Percentiles rank a stretch among this genome's conserved stretches.
Conservation (phyloP, 2,888 invertebrate genomes). For the Cosmorhoe ocellata region DNA sequence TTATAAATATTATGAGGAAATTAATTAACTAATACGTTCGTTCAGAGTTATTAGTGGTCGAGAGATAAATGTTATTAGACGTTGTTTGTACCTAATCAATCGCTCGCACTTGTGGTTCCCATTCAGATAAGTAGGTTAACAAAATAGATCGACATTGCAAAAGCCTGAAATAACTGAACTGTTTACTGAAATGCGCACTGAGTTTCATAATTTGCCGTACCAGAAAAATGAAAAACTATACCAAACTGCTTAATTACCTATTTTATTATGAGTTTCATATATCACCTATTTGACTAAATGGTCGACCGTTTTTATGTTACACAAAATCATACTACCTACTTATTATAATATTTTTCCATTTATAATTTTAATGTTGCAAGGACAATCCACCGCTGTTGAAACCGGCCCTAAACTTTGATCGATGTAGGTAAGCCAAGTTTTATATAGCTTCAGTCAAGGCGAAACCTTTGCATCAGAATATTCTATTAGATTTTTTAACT, state of each 20-base stretch:
- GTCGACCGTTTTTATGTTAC: constrained; percentile 25
- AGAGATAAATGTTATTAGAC: constrained; percentile 2
- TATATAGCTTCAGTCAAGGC: constrained; percentile 41
- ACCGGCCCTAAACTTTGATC: constrained; percentile 35
- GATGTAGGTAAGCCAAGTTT: constrained; percentile 31
- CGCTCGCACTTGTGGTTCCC: neutral
- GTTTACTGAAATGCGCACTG: too few species aligned
- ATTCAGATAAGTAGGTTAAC: neutral
- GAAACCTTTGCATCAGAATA: constrained; percentile 46
- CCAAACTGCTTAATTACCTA: neutral
- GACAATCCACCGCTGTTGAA: constrained; percentile 24
- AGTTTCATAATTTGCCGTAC: too few species aligned
- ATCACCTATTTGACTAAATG: neutral
- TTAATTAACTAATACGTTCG: constrained; percentile 9
- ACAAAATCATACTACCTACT: constrained; percentile 11
- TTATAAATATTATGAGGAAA: constrained; percentile 6
- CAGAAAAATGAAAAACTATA: neutral
- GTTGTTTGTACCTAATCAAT: neutral
- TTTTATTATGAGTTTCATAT: neutral
- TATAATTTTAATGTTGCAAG: constrained; percentile 24
- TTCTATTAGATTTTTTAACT: constrained; percentile 39
- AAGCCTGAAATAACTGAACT: too few species aligned
- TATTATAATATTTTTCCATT: neutral
- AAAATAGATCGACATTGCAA: too few species aligned
- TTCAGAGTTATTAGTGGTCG: neutral